A percentile compares a stretch with the other conserved stretches of the same genome.
Evolutionary conservation across 23 tunicate species (phyloP).

Genomic region (Halocynthia roretzi): DNA sequence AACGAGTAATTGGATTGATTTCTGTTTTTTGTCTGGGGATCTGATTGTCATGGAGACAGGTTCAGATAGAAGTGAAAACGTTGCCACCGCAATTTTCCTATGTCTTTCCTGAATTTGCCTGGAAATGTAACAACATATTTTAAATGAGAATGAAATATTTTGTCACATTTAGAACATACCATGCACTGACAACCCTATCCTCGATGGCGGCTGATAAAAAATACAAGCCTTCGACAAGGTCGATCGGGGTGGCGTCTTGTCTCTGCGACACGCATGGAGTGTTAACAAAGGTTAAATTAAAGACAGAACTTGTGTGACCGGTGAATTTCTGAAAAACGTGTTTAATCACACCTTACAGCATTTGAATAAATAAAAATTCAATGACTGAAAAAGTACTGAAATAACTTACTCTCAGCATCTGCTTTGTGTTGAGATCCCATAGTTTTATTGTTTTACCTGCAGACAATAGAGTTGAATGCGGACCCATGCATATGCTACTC

Average conservation of each 20-base stretch:
- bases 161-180: slow-evolving; percentile 26
- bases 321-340: slow-evolving; percentile 42
- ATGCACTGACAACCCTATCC: slow-evolving; percentile 52
- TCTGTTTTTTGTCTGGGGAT: slow-evolving; percentile 15
- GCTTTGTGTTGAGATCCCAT: slow-evolving; percentile 80
- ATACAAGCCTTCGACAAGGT: slow-evolving; percentile 39
- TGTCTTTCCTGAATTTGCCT: slow-evolving; percentile 57
- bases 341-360: background rate
- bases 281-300: slow-evolving; percentile 22
- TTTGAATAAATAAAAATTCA: background rate
- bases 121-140: slow-evolving; percentile 1
- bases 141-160: background rate
- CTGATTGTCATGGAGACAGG: slow-evolving; percentile 28
- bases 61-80: slow-evolving; percentile 58
- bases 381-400: background rate
- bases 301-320: slow-evolving; percentile 68
- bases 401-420: slow-evolving; percentile 40
- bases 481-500: slow-evolving; percentile 47
- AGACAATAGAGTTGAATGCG: slow-evolving; percentile 52
- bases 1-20: slow-evolving; percentile 33
- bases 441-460: slow-evolving; percentile 69
- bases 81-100: slow-evolving; percentile 43
- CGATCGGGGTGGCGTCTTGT: slow-evolving; percentile 8
- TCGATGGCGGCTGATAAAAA: slow-evolving; percentile 70
- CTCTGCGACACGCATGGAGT: background rate